These are phyloP conservation scores for Rhea americana DNA, from an alignment of 2,113 vertebrate genomes.

Conservation along the genomic window DNA sequence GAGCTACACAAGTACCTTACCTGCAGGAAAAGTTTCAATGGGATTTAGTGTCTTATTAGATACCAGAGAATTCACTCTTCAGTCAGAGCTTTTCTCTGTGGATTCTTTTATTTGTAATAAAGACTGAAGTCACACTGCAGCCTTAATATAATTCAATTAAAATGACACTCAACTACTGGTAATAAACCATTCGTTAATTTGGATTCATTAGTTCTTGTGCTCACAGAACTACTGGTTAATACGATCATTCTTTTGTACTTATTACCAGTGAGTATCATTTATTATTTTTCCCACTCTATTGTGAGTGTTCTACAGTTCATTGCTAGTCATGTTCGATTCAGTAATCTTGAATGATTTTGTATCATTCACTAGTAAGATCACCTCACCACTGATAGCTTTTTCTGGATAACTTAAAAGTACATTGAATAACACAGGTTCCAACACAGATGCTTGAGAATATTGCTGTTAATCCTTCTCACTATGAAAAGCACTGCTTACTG, in stretches of 20 bases:
- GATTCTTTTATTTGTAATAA: background rate
- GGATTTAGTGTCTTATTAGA: background rate
- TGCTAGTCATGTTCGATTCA: background rate
- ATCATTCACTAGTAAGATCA: background rate
- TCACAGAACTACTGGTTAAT: background rate
- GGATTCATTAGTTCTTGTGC: background rate
- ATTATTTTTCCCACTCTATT: background rate
- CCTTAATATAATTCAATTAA: slow-evolving; percentile 15
- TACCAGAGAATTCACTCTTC: background rate
- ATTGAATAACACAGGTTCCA: background rate
- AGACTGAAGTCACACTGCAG: background rate
- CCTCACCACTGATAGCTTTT: background rate
- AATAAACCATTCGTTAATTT: background rate
- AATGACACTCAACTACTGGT: background rate
- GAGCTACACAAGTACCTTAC: background rate
- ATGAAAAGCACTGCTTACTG: background rate
- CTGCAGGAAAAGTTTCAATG: background rate
- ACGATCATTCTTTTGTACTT: background rate
- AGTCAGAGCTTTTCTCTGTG: background rate
- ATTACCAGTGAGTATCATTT: background rate
- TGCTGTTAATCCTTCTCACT: background rate
- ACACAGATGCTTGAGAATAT: background rate
- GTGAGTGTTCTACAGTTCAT: background rate
- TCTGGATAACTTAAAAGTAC: background rate
- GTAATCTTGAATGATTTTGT: background rate